phyloP scores from a whole-genome alignment of 2,797 vertebrate species.

The Enteromius paludinosus region DNA sequence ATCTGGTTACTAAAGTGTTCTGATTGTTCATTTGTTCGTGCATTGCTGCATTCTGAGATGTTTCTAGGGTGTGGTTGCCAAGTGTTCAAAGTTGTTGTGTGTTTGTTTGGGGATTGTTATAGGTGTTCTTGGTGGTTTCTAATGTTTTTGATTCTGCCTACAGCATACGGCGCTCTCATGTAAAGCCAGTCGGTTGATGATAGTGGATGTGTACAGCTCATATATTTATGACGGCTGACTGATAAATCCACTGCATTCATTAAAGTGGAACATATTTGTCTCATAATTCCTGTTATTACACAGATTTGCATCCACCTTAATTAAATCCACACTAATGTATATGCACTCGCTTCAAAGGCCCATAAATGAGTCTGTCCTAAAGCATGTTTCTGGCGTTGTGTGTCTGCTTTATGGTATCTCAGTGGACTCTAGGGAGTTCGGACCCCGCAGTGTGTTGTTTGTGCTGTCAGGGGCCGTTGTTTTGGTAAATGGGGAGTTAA shows the following conservation, averaged over 20 bases:
- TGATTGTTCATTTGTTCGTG: background rate
- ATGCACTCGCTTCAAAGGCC: constrained; percentile 50
- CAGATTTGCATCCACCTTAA: constrained; percentile 50
- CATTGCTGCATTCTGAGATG: background rate
- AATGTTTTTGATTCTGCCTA: background rate
- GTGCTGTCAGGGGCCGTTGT: constrained; percentile 90
- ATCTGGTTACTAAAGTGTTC: background rate
- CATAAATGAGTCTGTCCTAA: constrained; percentile 42
- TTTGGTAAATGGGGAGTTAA: constrained; percentile 99
- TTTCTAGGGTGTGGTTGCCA: background rate
- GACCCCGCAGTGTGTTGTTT: constrained; percentile 78
- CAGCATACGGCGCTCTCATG: background rate
- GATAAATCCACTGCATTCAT: constrained; percentile 23
- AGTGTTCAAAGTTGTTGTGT: background rate
- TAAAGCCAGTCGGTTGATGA: background rate
- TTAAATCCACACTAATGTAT: constrained; percentile 57
- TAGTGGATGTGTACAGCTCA: constrained; percentile 5
- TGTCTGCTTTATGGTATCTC: constrained; percentile 68
- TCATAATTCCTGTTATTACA: constrained; percentile 54
- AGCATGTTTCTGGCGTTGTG: constrained; percentile 67
- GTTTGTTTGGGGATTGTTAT: background rate
- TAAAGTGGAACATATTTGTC: constrained; percentile 35
- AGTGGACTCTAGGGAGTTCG: constrained; percentile 63
- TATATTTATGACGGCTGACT: constrained; percentile 1
- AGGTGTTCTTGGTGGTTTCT: background rate